Evolutionary conservation across 2,888 invertebrate species (phyloP).

Genomic region (Imbricaverruca yamaguchii): DNA sequence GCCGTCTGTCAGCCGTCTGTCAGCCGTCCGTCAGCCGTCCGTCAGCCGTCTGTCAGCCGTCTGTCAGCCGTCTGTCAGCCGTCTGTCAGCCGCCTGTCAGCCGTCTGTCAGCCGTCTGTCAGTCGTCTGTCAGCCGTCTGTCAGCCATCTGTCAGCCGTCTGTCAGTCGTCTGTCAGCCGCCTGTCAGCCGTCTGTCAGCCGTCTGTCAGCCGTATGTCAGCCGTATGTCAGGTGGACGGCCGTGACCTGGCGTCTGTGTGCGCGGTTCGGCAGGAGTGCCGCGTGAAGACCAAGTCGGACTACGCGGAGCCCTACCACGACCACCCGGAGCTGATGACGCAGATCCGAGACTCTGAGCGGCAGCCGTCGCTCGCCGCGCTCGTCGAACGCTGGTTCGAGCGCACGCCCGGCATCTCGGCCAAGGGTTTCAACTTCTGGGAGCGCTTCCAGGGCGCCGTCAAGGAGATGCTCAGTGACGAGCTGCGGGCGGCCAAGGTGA

Average conservation of each 20-base stretch:
- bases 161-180: no score
- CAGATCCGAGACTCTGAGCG: slow-evolving; percentile 60
- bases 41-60: no score
- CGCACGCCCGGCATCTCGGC: slow-evolving; percentile 84
- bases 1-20: no score
- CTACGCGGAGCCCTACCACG: slow-evolving; percentile 77
- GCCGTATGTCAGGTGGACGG: slow-evolving; percentile 22
- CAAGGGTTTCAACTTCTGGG: slow-evolving; percentile 87
- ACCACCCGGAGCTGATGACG: slow-evolving; percentile 55
- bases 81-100: no score
- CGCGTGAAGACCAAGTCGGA: slow-evolving; percentile 54
- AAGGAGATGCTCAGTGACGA: not conserved
- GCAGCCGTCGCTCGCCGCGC: slow-evolving; percentile 72
- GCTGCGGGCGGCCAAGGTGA: not conserved
- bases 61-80: no score
- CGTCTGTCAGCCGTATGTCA: not conserved
- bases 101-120: no score
- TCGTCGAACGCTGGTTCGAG: slow-evolving; percentile 86
- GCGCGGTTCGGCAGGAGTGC: slow-evolving; percentile 53
- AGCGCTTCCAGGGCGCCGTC: slow-evolving; percentile 61
- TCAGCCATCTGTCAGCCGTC: no score
- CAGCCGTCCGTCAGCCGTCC: no score
- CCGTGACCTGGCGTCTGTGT: no score
- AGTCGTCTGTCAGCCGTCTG: no score
- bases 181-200: no score